Evolutionary conservation across 1,140 invertebrate genomes (phyloP), one percentile per base, ranked within the genome.

Genomic region (Drosophila watanabei): DNA sequence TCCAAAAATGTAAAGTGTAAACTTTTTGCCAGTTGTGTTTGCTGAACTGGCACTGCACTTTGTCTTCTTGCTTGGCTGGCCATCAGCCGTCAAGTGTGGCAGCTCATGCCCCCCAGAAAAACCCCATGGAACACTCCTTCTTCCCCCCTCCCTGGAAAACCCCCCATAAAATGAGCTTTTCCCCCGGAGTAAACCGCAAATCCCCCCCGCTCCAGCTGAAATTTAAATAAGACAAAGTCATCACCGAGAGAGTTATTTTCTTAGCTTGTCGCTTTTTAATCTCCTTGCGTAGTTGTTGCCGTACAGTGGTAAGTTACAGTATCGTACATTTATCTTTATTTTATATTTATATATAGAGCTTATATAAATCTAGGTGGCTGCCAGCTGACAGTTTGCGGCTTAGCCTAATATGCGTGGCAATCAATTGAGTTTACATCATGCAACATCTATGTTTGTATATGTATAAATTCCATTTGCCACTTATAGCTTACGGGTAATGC

Each of bases 11-110:
- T 84, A 83, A 72, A 80, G 63, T 84, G 85, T 87, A 89, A 82
- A 76, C 69, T 88, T 89, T 89, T 72, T 84, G 80, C 78, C 80
- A 80, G 84, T 77, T 80, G 71, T 84, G 71, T 80, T 78, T 84
- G 66, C 60, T 69, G 62, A 61, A 59, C 56, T 66, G 56, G 46
- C 60, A 62, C n/a, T 79, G 59, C 65, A 73, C 69, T 80, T 62
- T 79, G 78, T 52, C 51, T 66, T 79, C 57, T 63, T 58, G 62
- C 71, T 61, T 52, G 45, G 61, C 60, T 72, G 75, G 69, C 70
- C 77, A 78, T 78, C 75, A 77, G 57, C 32, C 63, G 68, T 78
- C 75, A 69, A 78, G 75, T 68, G 75, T 69, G 54, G 68, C 54
- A 73, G 32, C 49, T 71, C 70, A 35, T 51, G 37, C 54, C 24